These are phyloP conservation scores for Drosophila ercepeae DNA, from an alignment of 1,140 invertebrate genomes.

Conservation along the genomic window DNA sequence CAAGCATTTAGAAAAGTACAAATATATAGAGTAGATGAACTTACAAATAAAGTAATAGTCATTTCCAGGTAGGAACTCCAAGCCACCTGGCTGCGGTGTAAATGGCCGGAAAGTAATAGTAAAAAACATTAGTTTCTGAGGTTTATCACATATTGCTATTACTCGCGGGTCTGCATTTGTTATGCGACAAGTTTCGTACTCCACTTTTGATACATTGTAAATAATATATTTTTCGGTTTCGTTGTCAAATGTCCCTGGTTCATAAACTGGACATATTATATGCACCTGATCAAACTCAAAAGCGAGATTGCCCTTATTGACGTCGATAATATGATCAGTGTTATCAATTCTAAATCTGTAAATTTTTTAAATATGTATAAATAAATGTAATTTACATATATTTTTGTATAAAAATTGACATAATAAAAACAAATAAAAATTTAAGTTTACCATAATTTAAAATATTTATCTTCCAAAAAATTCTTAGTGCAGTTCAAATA, in stretches of 20 bases:
- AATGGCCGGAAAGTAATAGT: constrained; percentile 98
- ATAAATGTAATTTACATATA: constrained; percentile 8
- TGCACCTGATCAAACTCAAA: constrained; percentile 98
- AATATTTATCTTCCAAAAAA: no score
- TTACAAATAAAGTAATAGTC: constrained; percentile 98
- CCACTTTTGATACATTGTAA: constrained; percentile 98
- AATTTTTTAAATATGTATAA: background rate
- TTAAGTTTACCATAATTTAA: no score
- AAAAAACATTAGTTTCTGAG: constrained; percentile 96
- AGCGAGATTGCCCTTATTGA: constrained; percentile 96
- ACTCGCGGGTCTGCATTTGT: constrained; percentile 96
- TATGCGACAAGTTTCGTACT: constrained; percentile 97
- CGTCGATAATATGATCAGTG: constrained; percentile 98
- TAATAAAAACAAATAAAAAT: no score
- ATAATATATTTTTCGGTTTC: constrained; percentile 98
- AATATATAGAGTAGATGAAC: constrained; percentile 69
- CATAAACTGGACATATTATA: constrained; percentile 96
- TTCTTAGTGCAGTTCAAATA: no score
- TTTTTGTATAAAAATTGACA: background rate
- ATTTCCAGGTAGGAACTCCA: constrained; percentile 96
- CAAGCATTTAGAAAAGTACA: background rate
- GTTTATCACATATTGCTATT: constrained; percentile 98
- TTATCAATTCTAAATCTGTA: constrained; percentile 98
- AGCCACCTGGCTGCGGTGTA: constrained; percentile 96
- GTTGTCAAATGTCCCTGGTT: constrained; percentile 93